phyloP scores from a whole-genome alignment of 2,797 vertebrate genomes.

The Linurgus olivaceus region DNA sequence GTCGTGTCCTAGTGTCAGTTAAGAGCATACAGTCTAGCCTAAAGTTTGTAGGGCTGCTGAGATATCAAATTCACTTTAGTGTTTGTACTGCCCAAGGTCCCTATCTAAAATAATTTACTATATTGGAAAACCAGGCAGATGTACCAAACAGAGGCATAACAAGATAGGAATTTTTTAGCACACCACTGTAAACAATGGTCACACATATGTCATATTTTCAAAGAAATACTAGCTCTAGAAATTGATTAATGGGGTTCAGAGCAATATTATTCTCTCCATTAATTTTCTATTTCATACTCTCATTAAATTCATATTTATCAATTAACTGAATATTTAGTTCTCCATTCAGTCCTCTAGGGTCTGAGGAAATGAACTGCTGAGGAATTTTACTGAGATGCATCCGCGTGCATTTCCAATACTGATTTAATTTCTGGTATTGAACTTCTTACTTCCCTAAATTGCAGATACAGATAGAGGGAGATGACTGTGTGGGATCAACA shows the following conservation, averaged over 20 bases:
- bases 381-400: not conserved
- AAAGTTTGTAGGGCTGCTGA: not conserved
- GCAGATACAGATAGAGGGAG: not conserved
- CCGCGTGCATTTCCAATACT: not conserved
- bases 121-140: not conserved
- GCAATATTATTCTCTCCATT: not conserved
- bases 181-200: not conserved
- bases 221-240: not conserved
- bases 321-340: not conserved
- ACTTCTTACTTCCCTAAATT: not conserved
- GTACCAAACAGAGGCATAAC: not conserved
- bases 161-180: not conserved
- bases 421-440: not conserved
- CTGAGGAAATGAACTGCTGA: not conserved
- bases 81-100: not conserved
- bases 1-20: not conserved
- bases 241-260: not conserved
- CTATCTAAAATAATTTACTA: not conserved
- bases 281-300: not conserved
- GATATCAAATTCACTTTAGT: not conserved
- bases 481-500: not conserved
- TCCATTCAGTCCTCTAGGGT: not conserved
- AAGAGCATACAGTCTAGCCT: not conserved
- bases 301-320: not conserved
- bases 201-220: not conserved